Conservation (phyloP, 2,113 vertebrate genomes). For the Notechis scutatus region DNA sequence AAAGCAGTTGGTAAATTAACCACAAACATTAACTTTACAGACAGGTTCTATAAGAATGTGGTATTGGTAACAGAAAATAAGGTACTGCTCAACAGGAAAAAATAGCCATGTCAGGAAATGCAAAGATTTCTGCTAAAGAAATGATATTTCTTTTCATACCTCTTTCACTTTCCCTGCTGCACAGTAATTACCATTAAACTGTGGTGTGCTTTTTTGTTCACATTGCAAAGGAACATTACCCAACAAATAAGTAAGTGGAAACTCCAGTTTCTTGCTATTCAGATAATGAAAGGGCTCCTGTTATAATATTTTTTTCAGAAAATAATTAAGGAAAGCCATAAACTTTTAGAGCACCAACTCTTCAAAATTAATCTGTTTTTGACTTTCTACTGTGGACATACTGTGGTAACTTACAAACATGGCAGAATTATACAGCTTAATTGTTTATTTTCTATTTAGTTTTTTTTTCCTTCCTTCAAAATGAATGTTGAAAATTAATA, state of each 20-base stretch:
- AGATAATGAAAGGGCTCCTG: conserved; percentile 36
- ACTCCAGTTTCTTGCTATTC: conserved; percentile 16
- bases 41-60: not conserved
- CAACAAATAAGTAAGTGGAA: not conserved
- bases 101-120: not conserved
- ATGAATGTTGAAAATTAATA: not conserved
- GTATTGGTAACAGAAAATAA: not conserved
- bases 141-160: not conserved
- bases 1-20: not conserved
- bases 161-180: not conserved
- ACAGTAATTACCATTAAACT: not conserved
- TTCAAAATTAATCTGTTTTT: not conserved
- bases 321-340: not conserved
- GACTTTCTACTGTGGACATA: not conserved
- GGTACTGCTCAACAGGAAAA: not conserved
- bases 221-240: not conserved
- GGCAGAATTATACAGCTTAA: not conserved
- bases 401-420: not conserved
- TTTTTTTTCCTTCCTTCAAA: not conserved
- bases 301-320: conserved; percentile 22
- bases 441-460: not conserved
- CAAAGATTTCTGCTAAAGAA: not conserved
- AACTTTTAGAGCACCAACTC: not conserved
- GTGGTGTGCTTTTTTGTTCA: not conserved
- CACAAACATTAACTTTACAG: not conserved